Conservation (phyloP, 2,113 vertebrate genomes). For the Buteo buteo region DNA sequence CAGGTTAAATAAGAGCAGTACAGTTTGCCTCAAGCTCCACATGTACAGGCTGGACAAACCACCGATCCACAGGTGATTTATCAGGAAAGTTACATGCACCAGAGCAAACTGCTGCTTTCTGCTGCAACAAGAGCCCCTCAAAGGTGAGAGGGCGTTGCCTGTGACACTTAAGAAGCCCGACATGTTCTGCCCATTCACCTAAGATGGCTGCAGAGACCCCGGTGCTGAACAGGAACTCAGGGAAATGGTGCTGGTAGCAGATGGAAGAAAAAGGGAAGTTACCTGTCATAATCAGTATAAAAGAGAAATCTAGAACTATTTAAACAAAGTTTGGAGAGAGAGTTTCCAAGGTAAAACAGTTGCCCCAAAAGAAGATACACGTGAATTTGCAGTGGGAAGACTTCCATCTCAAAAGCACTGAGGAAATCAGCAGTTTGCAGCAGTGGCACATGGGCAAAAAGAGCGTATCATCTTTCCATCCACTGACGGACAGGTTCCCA, state of each 20-base stretch:
- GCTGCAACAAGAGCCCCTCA: not conserved
- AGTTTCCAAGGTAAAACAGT: not conserved
- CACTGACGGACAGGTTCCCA: not conserved
- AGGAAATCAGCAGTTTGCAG: not conserved
- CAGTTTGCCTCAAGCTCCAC: not conserved
- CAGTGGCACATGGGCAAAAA: rapidly evolving
- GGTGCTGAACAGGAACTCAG: not conserved
- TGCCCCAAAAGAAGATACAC: not conserved
- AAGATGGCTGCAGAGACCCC: not conserved
- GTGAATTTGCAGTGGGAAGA: not conserved
- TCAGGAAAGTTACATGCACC: not conserved
- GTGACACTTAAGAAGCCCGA: not conserved
- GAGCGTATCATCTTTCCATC: not conserved
- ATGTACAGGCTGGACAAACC: not conserved
- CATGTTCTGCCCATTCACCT: not conserved
- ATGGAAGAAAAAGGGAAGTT: not conserved
- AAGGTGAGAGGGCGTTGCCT: not conserved
- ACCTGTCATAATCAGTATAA: not conserved
- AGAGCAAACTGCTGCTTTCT: not conserved
- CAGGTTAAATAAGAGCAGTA: not conserved
- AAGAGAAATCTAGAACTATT: not conserved
- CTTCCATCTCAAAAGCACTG: not conserved
- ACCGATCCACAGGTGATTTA: not conserved
- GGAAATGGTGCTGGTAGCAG: not conserved
- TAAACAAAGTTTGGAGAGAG: not conserved